Evolutionary conservation across 2,113 vertebrate species (phyloP), one percentile per base, ranked within the genome.

Genomic region (Ursus arctos): DNA sequence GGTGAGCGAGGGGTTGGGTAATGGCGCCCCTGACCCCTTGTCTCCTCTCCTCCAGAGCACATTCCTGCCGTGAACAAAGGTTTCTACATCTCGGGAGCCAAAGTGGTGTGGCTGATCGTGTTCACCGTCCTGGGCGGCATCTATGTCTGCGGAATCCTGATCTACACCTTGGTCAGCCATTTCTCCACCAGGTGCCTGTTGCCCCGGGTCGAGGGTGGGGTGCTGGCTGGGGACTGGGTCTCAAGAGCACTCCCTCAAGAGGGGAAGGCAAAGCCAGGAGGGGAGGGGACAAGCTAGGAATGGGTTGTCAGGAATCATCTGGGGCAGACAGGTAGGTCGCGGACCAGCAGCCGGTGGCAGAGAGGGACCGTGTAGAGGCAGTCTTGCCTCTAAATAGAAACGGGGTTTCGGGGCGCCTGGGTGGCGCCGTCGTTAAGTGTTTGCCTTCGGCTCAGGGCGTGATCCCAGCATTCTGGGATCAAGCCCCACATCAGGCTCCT

Each of bases 111-210:
- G 51, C 49, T 91, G 12, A 95, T 82, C 4, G 12, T 65, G 22
- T 1, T 83, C 19, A 57, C 18, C 4, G 33, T 47, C 67, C 36
- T 87, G 22, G 67, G 89, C 0, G 1, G 61, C 0, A 0, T 61
- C 85, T 87, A 31, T 4, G 0, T 95, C 79, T 88, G 83, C 6
- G n/a, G 43, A 33, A 71, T 92, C 49, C 84, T 97, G n/a, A 10
- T 81, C 40, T 57, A 11, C 11, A 1, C 0, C 4, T 86, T 95
- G 59, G 18, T 67, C 67, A 71, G 2, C 21, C 10, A 5, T 36
- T 33, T 61, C 21, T 95, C 59, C 77, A 79, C 4, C 31, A 96
- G 96, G 92, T 95, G 9, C 71, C 49, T 49, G 6, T 11, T 13
- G 6, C 40, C 36, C 53, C 9, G 47, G 43, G 31, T 53, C 57